phyloP scores from a whole-genome alignment of 2,797 vertebrate genomes.

The Bucorvus abyssinicus region DNA sequence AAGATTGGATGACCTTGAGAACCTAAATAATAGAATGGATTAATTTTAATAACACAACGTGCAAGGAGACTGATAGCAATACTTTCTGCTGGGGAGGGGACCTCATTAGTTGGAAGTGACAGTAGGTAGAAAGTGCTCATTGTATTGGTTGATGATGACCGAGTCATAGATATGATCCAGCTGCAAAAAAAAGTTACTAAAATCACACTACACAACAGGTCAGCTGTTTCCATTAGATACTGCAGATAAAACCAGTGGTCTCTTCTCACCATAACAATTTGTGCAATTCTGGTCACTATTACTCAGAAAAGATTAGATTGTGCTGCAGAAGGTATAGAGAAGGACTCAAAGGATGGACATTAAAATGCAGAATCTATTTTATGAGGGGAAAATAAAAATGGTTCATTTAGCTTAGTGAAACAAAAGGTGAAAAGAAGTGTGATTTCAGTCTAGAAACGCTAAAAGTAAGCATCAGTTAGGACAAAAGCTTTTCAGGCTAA shows the following conservation, averaged over 20 bases:
- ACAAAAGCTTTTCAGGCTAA: neutral
- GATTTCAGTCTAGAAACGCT: neutral
- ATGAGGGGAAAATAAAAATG: neutral
- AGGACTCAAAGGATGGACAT: neutral
- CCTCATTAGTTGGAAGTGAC: neutral
- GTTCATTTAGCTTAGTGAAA: neutral
- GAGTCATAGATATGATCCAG: neutral
- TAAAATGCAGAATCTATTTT: neutral
- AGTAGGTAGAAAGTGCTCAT: neutral
- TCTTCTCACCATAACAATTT: neutral
- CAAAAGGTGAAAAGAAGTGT: neutral
- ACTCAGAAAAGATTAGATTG: neutral
- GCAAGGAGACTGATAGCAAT: neutral
- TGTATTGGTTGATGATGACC: neutral
- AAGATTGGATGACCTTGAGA: neutral
- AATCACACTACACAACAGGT: neutral
- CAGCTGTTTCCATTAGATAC: neutral
- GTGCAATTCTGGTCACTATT: neutral
- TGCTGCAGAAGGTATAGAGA: neutral
- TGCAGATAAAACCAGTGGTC: neutral
- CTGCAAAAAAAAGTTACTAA: neutral
- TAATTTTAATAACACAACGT: constrained; percentile 14
- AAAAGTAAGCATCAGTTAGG: neutral
- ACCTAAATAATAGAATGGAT: constrained; percentile 8
- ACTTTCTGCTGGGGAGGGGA: neutral